These are phyloP conservation scores for Ctena decussata DNA, from an alignment of 2,888 invertebrate genomes.

Conservation along the genomic window DNA sequence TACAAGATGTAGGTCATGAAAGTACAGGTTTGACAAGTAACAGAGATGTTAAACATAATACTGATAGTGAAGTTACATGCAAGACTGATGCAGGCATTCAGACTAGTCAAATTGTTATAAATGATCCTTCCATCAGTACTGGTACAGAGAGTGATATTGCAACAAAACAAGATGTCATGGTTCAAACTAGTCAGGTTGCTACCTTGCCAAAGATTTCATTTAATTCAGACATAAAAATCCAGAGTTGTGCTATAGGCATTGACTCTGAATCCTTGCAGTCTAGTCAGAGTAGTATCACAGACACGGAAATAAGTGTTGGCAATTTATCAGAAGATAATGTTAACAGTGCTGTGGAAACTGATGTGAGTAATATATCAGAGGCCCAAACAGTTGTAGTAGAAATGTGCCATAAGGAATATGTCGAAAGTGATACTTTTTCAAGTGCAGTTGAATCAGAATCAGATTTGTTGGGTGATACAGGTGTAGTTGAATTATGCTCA, in stretches of 20 bases:
- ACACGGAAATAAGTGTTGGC: neutral
- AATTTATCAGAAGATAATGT: neutral
- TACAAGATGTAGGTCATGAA: too few relatives aligned
- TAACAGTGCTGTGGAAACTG: slow-evolving; percentile 11
- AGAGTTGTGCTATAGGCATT: neutral
- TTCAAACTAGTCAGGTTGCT: neutral
- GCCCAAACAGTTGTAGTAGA: neutral
- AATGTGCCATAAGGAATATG: too few relatives aligned
- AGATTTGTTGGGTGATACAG: too few relatives aligned
- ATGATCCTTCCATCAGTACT: neutral
- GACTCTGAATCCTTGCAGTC: neutral
- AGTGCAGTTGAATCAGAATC: too few relatives aligned
- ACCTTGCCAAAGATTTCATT: neutral
- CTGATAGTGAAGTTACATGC: too few relatives aligned
- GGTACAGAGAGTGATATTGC: neutral
- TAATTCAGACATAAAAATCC: neutral
- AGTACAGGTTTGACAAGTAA: too few relatives aligned
- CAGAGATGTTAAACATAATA: too few relatives aligned
- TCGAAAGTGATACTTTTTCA: too few relatives aligned
- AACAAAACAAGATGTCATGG: neutral
- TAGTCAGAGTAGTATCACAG: neutral
- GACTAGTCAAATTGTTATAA: slow-evolving; percentile 20
- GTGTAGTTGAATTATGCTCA: too few relatives aligned
- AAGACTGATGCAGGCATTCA: slow-evolving; percentile 25
- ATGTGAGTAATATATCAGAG: neutral